Percentiles rank a stretch among this genome's conserved stretches.
phyloP scores from a whole-genome alignment of 35 echinoderm and acorn worm genomes.

The Hemicentrotus pulcherrimus region DNA sequence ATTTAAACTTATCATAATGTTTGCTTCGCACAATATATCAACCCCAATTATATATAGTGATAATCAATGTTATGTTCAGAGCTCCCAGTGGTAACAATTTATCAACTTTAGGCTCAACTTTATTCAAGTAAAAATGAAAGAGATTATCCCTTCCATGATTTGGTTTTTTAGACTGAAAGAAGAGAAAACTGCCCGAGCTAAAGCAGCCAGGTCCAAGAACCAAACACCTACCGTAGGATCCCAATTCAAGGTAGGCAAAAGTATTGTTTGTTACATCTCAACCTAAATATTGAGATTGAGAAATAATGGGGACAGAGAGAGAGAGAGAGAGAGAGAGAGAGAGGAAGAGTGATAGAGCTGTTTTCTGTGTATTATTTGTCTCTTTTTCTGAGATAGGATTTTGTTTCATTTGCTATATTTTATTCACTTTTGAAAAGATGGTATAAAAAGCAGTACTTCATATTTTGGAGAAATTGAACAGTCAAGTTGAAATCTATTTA shows the following conservation, averaged over 20 bases:
- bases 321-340: not conserved
- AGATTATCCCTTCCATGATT: not conserved
- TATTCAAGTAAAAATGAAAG: too few relatives aligned
- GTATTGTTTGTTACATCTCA: not conserved
- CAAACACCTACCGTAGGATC: slow-evolving; percentile 65
- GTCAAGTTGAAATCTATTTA: not conserved
- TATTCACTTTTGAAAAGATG: too few relatives aligned
- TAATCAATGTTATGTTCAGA: too few relatives aligned
- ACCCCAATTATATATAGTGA: too few relatives aligned
- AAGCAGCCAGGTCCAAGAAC: slow-evolving; percentile 12
- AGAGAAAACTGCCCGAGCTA: slow-evolving; percentile 28
- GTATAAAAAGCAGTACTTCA: not conserved
- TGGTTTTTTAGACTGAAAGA: slow-evolving; percentile 39
- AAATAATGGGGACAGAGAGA: not conserved
- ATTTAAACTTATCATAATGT: too few relatives aligned
- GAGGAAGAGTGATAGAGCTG: too few relatives aligned
- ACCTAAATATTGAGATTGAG: not conserved
- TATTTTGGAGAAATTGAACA: not conserved
- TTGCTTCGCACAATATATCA: too few relatives aligned
- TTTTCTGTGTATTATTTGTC: too few relatives aligned
- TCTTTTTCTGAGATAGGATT: too few relatives aligned
- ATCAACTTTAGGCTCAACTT: too few relatives aligned
- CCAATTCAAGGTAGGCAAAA: slow-evolving; percentile 70
- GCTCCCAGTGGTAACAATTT: too few relatives aligned
- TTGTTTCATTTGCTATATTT: too few relatives aligned